Base-by-base conservation (phyloP, 2,888 invertebrate species). In the Catocala nupta region DNA sequence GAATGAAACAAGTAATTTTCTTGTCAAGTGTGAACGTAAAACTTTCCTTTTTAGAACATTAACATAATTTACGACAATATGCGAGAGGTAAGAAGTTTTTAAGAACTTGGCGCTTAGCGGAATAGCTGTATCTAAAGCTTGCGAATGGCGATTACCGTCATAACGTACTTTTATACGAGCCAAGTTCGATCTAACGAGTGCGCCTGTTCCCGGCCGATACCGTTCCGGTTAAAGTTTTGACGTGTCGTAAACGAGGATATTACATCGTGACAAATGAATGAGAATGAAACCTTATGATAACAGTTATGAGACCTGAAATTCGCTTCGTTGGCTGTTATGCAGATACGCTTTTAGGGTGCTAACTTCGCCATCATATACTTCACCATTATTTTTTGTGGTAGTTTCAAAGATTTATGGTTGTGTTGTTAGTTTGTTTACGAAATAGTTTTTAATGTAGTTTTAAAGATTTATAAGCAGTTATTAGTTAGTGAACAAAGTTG, bases 131-230 rank as follows among this genome's bases (percentile, higher is more conserved):
- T 68, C 59, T 62, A 13, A 61, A 63, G 60, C 63, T 72, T 50
- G 65, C 55, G 57, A 59, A 12, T 67, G 50, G 54, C 55, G 55
- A 69, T 78, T 70, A 69, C 63, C 59, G 61, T 69, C 76, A 69
- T 78, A 78, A 70, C 61, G 77, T 63, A 72, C 68, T 78, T 81
- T 81, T 78, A 75, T 81, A 81, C 68, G 75, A 72, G 64, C 68
- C 34, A 78, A 80, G 68, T 81, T 81, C 65, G 59, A 71, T 74
- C 59, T 65, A 64, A 60, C 44, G 51, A 73, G 71, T 55, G 52
- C 48, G 63, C 64, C 63, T 70, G 68, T 64, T 66, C 59, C 52
- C 50, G 13, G 25, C 62, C 63, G 71, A 70, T 78, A 80, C 59
- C 56, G 60, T 33, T 43, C 9, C 53, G 49, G 64, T 65, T 64